Conservation (phyloP, 1,140 invertebrate genomes). For the Cyclina sinensis region DNA sequence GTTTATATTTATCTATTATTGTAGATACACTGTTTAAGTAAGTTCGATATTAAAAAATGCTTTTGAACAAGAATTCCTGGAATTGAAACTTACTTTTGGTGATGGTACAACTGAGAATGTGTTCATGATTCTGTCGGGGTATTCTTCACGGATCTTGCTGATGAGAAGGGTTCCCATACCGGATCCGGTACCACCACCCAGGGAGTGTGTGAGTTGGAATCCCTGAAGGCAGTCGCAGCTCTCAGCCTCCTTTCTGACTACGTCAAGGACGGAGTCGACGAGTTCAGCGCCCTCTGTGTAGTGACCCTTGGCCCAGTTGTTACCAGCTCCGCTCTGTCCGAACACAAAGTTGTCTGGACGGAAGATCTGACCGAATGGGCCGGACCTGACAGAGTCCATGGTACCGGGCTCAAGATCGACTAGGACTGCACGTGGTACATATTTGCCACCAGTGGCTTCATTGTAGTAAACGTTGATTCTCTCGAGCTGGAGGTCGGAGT, state of each 20-base stretch:
- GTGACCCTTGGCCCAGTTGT: constrained; percentile 97
- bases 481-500: constrained; percentile 87
- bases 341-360: constrained; percentile 85
- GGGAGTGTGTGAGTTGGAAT: constrained; percentile 93
- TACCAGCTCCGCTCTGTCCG: constrained; percentile 90
- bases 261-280: constrained; percentile 93
- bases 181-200: constrained; percentile 88
- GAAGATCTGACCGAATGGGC: constrained; percentile 85
- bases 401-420: constrained; percentile 98
- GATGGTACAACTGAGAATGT: constrained; percentile 97
- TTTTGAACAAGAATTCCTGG: not conserved
- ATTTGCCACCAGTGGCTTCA: constrained; percentile 81
- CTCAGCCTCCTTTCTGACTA: constrained; percentile 94
- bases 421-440: constrained; percentile 91
- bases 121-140: constrained; percentile 96
- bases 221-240: constrained; percentile 92
- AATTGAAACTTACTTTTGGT: constrained; percentile 91
- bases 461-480: constrained; percentile 88
- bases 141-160: constrained; percentile 89
- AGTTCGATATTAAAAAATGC: not conserved
- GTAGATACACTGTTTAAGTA: not conserved
- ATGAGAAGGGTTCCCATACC: constrained; percentile 89
- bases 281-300: constrained; percentile 98
- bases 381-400: constrained; percentile 94
- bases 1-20: not conserved